phyloP scores from a whole-genome alignment of 2,797 vertebrate species.

The Chelon auratus region DNA sequence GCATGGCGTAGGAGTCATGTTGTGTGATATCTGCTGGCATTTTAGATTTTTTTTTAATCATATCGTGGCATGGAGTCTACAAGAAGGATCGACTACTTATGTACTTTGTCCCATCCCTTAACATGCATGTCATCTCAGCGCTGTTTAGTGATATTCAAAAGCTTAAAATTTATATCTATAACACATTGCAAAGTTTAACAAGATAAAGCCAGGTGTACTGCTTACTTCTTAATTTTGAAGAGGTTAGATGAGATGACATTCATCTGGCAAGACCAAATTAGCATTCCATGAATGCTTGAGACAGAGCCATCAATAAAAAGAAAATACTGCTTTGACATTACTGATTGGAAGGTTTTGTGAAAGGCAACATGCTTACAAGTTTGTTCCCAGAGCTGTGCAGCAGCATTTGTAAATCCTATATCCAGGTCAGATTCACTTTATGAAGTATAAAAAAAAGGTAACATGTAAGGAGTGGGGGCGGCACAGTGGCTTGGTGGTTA shows the following conservation, averaged over 20 bases:
- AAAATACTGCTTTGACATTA: neutral
- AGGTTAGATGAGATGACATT: too few species aligned
- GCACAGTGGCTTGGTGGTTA: too few species aligned
- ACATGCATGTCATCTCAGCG: neutral
- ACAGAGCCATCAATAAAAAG: neutral
- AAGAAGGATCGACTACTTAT: too few species aligned
- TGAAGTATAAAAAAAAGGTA: neutral
- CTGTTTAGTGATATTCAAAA: too few species aligned
- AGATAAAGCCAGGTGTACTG: neutral
- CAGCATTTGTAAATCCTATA: neutral
- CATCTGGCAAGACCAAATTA: neutral
- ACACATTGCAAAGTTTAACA: too few species aligned
- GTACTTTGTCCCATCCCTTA: neutral
- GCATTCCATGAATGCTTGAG: neutral
- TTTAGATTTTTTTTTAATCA: too few species aligned
- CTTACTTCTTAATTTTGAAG: neutral
- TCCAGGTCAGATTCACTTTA: neutral
- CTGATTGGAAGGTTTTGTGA: slow-evolving; percentile 21
- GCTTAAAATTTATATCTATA: too few species aligned
- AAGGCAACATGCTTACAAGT: neutral
- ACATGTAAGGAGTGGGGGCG: neutral
- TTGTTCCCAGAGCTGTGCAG: neutral
- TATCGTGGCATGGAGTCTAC: too few species aligned
- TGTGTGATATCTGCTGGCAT: too few species aligned
- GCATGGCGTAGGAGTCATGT: too few species aligned